Conservation (phyloP, 2,797 vertebrate species). For the Esox masquinongy region DNA sequence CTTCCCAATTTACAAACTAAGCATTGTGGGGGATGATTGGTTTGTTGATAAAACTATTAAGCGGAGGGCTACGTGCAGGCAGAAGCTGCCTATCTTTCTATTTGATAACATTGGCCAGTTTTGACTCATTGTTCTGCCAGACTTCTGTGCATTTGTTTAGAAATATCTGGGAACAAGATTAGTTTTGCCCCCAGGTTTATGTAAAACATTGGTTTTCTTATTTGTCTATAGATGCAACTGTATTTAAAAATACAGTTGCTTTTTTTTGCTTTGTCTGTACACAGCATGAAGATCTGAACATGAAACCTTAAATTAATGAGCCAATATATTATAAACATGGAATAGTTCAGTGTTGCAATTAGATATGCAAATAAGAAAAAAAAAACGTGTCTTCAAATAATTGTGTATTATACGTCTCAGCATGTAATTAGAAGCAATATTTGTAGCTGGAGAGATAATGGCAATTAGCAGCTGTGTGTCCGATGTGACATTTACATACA, state of each 20-base stretch:
- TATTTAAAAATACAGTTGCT: constrained; percentile 57
- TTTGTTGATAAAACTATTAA: no score
- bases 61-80: no score
- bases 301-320: constrained; percentile 60
- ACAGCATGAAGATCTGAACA: constrained; percentile 63
- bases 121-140: no score
- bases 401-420: constrained; percentile 45
- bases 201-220: no score
- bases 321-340: constrained; percentile 49
- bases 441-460: constrained; percentile 35
- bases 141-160: no score
- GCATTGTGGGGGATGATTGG: no score
- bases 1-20: no score
- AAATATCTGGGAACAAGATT: no score
- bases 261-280: not conserved
- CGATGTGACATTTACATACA: constrained; percentile 10
- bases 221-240: constrained; percentile 16
- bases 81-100: no score
- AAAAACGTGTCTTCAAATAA: constrained; percentile 28
- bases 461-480: constrained; percentile 42
- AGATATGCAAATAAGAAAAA: constrained; percentile 30
- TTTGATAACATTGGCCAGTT: no score
- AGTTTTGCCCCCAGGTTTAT: no score
- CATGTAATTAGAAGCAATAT: constrained; percentile 31
- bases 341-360: constrained; percentile 32